Percentiles rank a stretch among this genome's conserved stretches.
Conservation (phyloP, 2,888 invertebrate species). For the Deroplatys truncata region DNA sequence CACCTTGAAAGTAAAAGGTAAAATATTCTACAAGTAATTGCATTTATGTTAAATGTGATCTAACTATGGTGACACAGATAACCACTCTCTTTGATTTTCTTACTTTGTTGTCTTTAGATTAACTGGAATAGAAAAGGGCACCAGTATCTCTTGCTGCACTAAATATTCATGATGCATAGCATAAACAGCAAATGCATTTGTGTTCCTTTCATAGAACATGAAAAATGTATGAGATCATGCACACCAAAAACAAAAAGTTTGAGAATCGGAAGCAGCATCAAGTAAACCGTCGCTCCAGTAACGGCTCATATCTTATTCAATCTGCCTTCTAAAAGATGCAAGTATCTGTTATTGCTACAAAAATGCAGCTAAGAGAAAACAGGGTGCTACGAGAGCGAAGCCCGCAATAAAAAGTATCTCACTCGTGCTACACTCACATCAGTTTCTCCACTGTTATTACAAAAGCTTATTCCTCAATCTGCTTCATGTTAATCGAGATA, state of each 20-base stretch:
- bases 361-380: not conserved
- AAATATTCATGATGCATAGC: not conserved
- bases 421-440: too few relatives aligned
- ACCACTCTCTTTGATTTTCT: too few relatives aligned
- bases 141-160: not conserved
- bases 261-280: not conserved
- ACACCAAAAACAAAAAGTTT: not conserved
- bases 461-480: too few relatives aligned
- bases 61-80: too few relatives aligned
- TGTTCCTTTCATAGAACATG: not conserved
- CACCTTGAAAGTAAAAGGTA: too few relatives aligned
- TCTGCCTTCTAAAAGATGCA: not conserved
- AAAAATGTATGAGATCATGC: not conserved
- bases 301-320: not conserved
- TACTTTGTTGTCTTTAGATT: not conserved
- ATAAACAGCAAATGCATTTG: not conserved
- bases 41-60: too few relatives aligned
- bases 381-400: too few relatives aligned
- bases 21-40: too few relatives aligned
- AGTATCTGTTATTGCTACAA: not conserved
- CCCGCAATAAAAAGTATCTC: too few relatives aligned
- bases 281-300: not conserved
- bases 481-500: too few relatives aligned
- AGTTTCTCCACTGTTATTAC: too few relatives aligned
- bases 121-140: not conserved